Evolutionary conservation across 1,140 invertebrate genomes (phyloP), one percentile per base, ranked within the genome.

Genomic region (Zaprionus gabonicus): DNA sequence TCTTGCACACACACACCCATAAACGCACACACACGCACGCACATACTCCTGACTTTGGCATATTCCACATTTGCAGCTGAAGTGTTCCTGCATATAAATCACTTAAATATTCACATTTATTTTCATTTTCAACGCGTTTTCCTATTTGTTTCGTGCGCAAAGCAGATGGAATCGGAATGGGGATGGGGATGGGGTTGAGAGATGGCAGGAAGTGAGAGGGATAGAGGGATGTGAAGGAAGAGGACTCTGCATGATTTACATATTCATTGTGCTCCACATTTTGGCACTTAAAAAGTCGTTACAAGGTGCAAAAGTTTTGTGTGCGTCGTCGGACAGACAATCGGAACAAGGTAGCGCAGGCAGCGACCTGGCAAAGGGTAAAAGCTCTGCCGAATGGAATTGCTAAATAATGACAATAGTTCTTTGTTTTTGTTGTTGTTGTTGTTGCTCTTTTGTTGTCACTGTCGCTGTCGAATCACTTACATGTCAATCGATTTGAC

Each of bases 281-380:
- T 64, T 76, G 80, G 57, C 80, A 82, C 80, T 82, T 82, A 82
- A 82, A 82, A 82, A 82, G 80, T 82, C 80, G 80, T 82, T 81
- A 81, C 80, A 82, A 82, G 80, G 80, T 82, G 80, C 80, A 75
- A 82, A 82, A 82, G 66, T 79, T 82, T 82, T 78, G 60, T 82
- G 59, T 70, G 80, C 44, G 34, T 46, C 9, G 31, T 23, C 31
- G 28, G 34, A 31, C 36, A 71, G 55, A 71, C 69, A 65, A 65
- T 58, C 20, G 53, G 3, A 17, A 46, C 41, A 46, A 46, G 31
- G n/a, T 34, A 38, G 51, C 17, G 51, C 6, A 46, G 59, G 13
- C 25, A 25, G 20, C 46, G 15, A 13, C 13, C 15, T 25, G 20
- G 13, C 4, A 49, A 71, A 71, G 49, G 58, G 49, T 63, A 36